phyloP scores from a whole-genome alignment of 2,797 vertebrate species.

The Nyctibius grandis region DNA sequence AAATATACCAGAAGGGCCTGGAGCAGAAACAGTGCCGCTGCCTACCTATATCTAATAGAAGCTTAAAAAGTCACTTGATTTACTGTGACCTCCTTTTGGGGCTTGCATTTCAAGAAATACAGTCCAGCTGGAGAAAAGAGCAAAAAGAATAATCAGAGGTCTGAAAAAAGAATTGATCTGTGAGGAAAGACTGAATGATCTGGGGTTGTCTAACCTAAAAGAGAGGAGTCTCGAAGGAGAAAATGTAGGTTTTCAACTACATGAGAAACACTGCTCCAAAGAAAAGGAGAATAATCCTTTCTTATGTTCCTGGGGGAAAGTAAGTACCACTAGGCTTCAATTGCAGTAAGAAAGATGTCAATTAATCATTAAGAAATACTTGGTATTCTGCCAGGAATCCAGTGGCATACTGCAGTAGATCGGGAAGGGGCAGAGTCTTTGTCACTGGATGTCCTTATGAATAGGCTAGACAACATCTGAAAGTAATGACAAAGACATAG shows the following conservation, averaged over 20 bases:
- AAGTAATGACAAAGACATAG: neutral
- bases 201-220: neutral
- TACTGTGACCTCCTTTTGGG: neutral
- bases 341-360: neutral
- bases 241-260: neutral
- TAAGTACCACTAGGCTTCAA: neutral
- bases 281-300: neutral
- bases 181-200: neutral
- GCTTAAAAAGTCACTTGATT: conserved; percentile 32
- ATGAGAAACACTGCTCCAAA: neutral
- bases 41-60: conserved; percentile 17
- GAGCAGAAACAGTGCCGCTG: conserved; percentile 10
- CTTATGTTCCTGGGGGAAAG: neutral
- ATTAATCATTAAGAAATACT: neutral
- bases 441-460: neutral
- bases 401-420: neutral
- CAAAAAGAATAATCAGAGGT: neutral
- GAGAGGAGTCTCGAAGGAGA: neutral
- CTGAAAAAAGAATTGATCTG: neutral
- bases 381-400: neutral
- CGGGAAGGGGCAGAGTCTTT: neutral
- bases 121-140: neutral
- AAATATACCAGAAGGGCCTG: neutral
- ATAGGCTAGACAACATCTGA: neutral
- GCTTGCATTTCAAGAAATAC: conserved; percentile 13